phyloP scores from a whole-genome alignment of 2,797 vertebrate species.

The Poeciliopsis paucimaculata region DNA sequence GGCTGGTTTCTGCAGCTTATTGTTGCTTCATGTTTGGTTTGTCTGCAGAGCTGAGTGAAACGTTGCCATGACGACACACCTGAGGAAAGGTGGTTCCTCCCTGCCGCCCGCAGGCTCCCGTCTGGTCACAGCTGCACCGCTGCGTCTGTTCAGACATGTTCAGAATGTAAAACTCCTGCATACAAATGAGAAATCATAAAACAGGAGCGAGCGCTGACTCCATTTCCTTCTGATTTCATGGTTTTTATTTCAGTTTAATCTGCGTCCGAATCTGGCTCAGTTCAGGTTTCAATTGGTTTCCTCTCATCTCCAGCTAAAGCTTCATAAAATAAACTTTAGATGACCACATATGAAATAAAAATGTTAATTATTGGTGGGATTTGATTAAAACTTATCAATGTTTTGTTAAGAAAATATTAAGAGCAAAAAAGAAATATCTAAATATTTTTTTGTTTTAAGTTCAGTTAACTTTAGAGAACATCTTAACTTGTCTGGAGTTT shows the following conservation, averaged over 20 bases:
- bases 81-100: background rate
- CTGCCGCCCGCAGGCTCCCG: background rate
- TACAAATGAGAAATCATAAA: background rate
- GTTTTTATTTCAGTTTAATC: background rate
- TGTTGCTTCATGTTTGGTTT: background rate
- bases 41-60: background rate
- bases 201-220: background rate
- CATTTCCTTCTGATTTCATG: background rate
- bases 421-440: no score
- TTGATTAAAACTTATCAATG: no score
- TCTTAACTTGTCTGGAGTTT: no score
- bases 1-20: background rate
- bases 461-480: no score
- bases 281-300: background rate
- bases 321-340: background rate
- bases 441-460: no score
- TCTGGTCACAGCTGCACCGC: background rate
- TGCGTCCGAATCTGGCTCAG: background rate
- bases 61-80: background rate
- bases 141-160: background rate
- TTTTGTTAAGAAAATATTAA: no score
- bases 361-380: background rate
- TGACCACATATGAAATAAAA: background rate
- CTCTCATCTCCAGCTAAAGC: background rate
- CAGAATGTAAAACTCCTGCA: background rate